Conservation (phyloP, 2,113 vertebrate genomes). For the human (Homo sapiens) region DNA sequence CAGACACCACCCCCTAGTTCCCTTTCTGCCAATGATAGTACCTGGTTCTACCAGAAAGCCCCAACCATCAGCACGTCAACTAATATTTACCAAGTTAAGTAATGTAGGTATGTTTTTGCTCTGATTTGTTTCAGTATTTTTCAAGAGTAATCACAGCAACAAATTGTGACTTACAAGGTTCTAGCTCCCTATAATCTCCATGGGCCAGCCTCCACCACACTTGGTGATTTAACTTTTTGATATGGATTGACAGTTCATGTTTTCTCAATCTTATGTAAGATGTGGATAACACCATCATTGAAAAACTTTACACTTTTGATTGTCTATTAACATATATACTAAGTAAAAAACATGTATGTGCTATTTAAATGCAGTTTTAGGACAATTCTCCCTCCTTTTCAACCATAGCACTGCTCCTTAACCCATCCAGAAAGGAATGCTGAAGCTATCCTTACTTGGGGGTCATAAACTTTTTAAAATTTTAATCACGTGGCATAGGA, state of each 20-base stretch:
- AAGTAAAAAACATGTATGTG: background rate
- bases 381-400: background rate
- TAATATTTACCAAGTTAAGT: too few relatives aligned
- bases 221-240: background rate
- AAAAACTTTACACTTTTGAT: background rate
- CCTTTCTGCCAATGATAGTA: background rate
- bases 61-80: background rate
- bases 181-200: background rate
- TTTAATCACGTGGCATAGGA: background rate
- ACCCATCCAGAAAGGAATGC: background rate
- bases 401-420: background rate
- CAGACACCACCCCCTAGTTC: background rate
- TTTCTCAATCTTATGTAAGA: background rate
- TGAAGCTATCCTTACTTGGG: background rate
- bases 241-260: background rate
- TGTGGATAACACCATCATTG: background rate
- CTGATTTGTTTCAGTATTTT: background rate
- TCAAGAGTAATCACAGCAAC: background rate
- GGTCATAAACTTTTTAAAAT: background rate
- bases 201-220: background rate
- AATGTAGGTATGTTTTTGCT: background rate
- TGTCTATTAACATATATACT: background rate
- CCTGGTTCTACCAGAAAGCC: background rate
- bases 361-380: background rate
- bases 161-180: background rate